These are phyloP conservation scores for Dolichopus griseipennis DNA, from an alignment of 2,888 invertebrate genomes.

Conservation along the genomic window DNA sequence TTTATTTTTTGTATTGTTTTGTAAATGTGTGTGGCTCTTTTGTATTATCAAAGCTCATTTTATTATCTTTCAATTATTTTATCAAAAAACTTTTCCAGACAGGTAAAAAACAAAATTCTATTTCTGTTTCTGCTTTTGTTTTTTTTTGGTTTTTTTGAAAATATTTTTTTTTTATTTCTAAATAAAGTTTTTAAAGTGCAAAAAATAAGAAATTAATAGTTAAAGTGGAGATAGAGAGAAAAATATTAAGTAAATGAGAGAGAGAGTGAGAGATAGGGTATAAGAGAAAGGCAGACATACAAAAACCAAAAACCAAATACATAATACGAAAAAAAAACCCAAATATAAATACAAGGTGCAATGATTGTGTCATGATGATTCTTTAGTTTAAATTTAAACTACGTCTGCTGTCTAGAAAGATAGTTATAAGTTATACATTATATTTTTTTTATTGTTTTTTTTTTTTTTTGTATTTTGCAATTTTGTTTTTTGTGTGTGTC, in stretches of 20 bases:
- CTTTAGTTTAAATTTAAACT: not conserved
- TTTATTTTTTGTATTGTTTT: too few relatives aligned
- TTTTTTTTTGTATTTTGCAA: not conserved
- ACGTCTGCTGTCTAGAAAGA: not conserved
- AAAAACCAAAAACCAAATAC: too few relatives aligned
- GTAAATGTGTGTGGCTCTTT: too few relatives aligned
- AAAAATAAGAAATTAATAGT: not conserved
- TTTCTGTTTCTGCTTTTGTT: too few relatives aligned
- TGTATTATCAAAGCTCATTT: not conserved
- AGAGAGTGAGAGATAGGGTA: too few relatives aligned
- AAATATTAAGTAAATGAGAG: not conserved
- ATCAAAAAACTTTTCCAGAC: constrained; percentile 1
- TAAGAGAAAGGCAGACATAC: too few relatives aligned
- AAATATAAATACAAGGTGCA: too few relatives aligned
- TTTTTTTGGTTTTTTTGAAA: not conserved
- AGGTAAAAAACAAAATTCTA: not conserved
- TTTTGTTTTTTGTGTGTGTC: not conserved
- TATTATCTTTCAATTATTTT: constrained; percentile 1
- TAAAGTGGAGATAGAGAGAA: too few relatives aligned
- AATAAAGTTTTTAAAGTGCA: not conserved
- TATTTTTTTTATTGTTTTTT: not conserved
- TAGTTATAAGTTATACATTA: not conserved
- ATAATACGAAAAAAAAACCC: too few relatives aligned
- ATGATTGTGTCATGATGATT: not conserved
- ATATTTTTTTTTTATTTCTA: not conserved